Conservation (phyloP, 1,140 invertebrate genomes). For the Vollenhovia emeryi region DNA sequence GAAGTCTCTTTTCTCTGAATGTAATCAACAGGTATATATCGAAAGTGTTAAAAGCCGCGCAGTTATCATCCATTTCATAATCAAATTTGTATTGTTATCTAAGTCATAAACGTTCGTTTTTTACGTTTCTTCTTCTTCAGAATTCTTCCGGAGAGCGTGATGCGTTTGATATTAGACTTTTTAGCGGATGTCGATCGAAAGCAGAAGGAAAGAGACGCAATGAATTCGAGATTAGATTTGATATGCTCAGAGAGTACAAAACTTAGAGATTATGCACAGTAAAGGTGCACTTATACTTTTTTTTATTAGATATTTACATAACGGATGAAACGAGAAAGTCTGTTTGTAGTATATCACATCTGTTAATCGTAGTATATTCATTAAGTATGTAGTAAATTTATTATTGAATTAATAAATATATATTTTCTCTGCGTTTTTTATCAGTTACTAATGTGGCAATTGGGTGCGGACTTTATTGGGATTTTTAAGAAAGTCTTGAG, state of each 20-base stretch:
- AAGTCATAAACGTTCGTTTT: background rate
- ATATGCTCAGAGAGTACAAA: no score
- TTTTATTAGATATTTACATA: conserved; percentile 24
- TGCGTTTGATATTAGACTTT: conserved; percentile 75
- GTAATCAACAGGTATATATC: conserved; percentile 71
- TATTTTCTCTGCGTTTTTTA: background rate
- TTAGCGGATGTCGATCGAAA: conserved; percentile 62
- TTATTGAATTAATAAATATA: conserved; percentile 1
- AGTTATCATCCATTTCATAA: background rate
- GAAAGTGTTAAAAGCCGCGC: background rate
- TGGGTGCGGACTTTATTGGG: background rate
- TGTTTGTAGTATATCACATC: background rate
- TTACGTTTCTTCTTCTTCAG: conserved; percentile 27
- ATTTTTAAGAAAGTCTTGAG: background rate
- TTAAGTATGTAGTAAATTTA: background rate
- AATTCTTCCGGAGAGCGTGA: conserved; percentile 70
- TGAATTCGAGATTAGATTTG: background rate
- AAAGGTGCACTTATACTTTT: background rate
- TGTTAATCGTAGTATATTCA: no score
- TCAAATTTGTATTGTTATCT: background rate
- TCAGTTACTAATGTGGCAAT: background rate
- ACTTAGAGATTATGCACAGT: background rate
- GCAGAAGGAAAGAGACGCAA: conserved; percentile 4
- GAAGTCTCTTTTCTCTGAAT: conserved; percentile 75
- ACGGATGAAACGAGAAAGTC: background rate